Base-by-base conservation (phyloP, 2,888 invertebrate genomes). In the Mechanitis mazaeus region DNA sequence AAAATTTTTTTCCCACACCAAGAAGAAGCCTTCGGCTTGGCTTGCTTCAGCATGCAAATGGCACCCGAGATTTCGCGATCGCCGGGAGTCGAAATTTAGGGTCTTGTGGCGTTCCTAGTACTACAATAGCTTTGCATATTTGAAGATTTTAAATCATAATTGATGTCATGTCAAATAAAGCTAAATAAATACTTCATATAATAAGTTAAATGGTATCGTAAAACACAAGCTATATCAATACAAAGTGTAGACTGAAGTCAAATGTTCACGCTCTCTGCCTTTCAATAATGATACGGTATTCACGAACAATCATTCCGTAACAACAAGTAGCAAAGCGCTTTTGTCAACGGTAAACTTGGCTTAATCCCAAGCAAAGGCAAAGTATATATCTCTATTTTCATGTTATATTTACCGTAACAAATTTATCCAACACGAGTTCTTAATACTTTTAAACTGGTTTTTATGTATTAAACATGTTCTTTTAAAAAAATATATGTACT, bases 291-390 rank as follows among this genome's bases (percentile, higher is more conserved):
- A 42, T 46, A 55, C 46, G 42, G 46, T 62, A 55, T 59, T 74
- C 74, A 69, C 72, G 73, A 74, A 74, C 74, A 73, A 72, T 74
- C 75, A 76, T 73, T 68, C 72, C 69, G 68, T 70, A 73, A 71
- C 76, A 74, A 78, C 78, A 81, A 50, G 50, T 80, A 76, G 74
- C 76, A 78, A 72, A 75, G 72, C 69, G 74, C 77, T 80, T 79
- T 77, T 83, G 81, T 82, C 82, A 77, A 78, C 76, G 73, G 76
- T 74, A 77, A 72, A 80, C 76, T 85, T 85, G 85, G 84, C 85
- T 77, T 78, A 74, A 80, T 77, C 81, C 85, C 85, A 85, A 84
- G 81, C 81, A 74, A 70, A 73, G 75, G 74, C 77, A 78, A 81
- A 80, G 82, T 83, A 79, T 77, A 78, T 81, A 80, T 80, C 76